Conservation (phyloP, 1,140 invertebrate species). For the Conus betulinus region DNA sequence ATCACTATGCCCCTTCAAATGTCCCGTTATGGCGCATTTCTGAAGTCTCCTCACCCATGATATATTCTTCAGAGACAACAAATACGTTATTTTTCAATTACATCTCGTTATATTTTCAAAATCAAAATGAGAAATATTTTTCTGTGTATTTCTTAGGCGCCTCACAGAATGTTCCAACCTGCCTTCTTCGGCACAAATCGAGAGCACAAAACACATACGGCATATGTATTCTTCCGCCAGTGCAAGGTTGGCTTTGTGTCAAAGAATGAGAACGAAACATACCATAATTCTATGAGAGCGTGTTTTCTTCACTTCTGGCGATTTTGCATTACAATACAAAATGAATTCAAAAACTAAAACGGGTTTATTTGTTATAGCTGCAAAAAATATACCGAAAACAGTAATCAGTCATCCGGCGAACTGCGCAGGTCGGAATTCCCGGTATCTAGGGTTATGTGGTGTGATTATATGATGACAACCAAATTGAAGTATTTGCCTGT, state of each 20-base stretch:
- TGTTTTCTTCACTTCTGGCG: too few relatives aligned
- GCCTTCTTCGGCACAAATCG: constrained; percentile 39
- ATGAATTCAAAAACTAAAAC: background rate
- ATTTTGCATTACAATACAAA: background rate
- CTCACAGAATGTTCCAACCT: constrained; percentile 41
- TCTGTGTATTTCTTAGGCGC: constrained; percentile 24
- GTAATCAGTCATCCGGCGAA: constrained; percentile 31
- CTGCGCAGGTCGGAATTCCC: constrained; percentile 44
- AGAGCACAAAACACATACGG: constrained; percentile 38
- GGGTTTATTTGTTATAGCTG: constrained; percentile 32
- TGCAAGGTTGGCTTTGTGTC: background rate
- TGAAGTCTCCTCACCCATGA: constrained; percentile 33
- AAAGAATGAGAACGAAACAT: background rate
- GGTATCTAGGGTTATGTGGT: constrained; percentile 36
- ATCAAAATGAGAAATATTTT: constrained; percentile 5
- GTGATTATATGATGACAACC: constrained; percentile 27
- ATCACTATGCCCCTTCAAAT: constrained; percentile 38
- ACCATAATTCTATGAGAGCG: background rate
- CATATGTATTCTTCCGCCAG: constrained; percentile 42
- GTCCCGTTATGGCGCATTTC: constrained; percentile 37
- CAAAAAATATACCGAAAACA: constrained; percentile 35
- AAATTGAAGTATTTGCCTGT: background rate
- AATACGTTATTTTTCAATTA: background rate
- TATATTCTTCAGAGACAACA: constrained; percentile 26
- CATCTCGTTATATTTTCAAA: background rate